Percentiles rank a stretch among this genome's conserved stretches.
Evolutionary conservation across 2,113 vertebrate genomes (phyloP).

Genomic region (Labeo catla): DNA sequence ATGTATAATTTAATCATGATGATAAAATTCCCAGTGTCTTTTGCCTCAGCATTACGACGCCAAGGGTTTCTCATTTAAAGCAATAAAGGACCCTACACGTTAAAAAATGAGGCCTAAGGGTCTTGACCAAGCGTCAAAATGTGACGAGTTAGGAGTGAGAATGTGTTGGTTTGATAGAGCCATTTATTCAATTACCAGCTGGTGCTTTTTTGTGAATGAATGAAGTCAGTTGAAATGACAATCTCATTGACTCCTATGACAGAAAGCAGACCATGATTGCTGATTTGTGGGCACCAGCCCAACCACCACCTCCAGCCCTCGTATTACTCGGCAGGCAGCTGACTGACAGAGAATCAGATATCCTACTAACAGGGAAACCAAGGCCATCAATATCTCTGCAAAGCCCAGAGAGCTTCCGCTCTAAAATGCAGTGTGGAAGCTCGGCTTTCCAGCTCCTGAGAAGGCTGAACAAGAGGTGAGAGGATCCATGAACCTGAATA

Average conservation of each 20-base stretch:
- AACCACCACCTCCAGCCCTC: neutral
- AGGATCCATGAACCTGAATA: neutral
- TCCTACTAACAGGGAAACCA: neutral
- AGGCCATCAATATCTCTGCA: neutral
- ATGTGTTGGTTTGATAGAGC: no score
- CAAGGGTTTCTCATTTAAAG: no score
- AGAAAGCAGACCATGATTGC: neutral
- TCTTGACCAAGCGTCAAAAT: no score
- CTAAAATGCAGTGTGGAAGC: neutral
- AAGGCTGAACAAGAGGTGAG: neutral
- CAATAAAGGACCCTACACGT: no score
- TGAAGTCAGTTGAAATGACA: neutral
- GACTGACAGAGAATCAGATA: conserved; percentile 4
- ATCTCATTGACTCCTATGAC: neutral
- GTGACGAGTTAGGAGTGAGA: no score
- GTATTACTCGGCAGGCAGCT: neutral
- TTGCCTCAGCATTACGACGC: no score
- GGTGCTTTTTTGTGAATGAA: neutral
- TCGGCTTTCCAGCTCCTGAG: conserved; percentile 1
- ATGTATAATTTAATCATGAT: no score
- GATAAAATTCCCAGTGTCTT: no score
- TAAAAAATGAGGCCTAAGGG: no score
- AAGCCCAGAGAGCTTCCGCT: neutral
- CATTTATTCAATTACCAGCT: neutral
- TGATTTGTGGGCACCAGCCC: neutral